phyloP scores from a whole-genome alignment of 2,113 vertebrate species.

The Trichomycterus rosablanca region DNA sequence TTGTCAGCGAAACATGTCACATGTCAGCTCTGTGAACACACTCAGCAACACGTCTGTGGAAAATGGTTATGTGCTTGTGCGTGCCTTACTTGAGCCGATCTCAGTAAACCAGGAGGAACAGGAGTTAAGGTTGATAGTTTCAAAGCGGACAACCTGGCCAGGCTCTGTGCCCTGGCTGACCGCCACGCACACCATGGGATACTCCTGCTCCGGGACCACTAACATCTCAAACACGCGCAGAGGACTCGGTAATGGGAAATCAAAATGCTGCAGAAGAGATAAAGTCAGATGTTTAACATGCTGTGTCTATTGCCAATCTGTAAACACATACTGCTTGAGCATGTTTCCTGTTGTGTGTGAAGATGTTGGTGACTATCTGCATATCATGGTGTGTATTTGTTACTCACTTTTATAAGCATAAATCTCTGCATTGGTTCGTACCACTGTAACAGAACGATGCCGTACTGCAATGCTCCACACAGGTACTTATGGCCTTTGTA shows the following conservation, averaged over 20 bases:
- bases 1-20: no score
- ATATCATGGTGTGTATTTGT: background rate
- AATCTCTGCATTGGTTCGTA: conserved; percentile 99
- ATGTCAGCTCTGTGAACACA: no score
- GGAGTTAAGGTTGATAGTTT: conserved; percentile 98
- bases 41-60: no score
- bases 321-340: no score
- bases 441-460: conserved; percentile 97
- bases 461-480: conserved; percentile 91
- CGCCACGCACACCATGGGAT: conserved; percentile 93
- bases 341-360: no score
- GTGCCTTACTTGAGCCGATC: conserved; percentile 76
- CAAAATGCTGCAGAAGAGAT: conserved; percentile 81
- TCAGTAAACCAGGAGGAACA: conserved; percentile 98
- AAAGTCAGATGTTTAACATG: background rate
- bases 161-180: conserved; percentile 81
- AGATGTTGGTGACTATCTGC: no score
- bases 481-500: conserved; percentile 96
- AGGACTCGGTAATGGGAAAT: conserved; percentile 92
- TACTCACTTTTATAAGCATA: conserved; percentile 94
- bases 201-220: conserved; percentile 95
- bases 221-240: conserved; percentile 97
- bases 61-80: background rate
- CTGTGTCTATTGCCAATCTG: background rate
- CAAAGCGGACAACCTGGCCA: conserved; percentile 89